Percentiles rank a stretch among this genome's conserved stretches.
Evolutionary conservation across 2,888 invertebrate genomes (phyloP).

Genomic region (Tribolium freemani): DNA sequence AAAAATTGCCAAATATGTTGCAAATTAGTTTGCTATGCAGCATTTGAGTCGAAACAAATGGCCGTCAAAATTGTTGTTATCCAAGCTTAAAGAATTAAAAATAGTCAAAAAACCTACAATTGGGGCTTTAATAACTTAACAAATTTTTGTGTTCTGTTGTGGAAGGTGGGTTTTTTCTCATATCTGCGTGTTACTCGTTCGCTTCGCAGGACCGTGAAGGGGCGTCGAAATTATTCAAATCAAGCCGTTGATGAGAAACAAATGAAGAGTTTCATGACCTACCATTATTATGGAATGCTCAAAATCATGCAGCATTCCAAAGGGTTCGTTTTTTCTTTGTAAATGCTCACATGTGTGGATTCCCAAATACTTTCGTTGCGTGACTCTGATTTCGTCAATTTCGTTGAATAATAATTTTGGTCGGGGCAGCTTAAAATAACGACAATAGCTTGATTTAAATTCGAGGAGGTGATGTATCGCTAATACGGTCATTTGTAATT

Average conservation of each 20-base stretch:
- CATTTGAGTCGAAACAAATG: too few species aligned
- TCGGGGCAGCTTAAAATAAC: not conserved
- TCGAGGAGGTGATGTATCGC: conserved; percentile 58
- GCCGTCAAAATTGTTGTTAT: too few species aligned
- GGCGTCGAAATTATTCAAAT: conserved; percentile 60
- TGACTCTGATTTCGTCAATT: conserved; percentile 43
- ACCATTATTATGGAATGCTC: conserved; percentile 61
- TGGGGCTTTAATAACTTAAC: too few species aligned
- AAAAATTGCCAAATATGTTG: too few species aligned
- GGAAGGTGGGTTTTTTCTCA: not conserved
- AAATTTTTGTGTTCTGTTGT: not conserved
- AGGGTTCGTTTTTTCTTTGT: conserved; percentile 48
- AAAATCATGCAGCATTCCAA: conserved; percentile 59
- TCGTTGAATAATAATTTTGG: conserved; percentile 24
- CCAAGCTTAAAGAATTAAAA: too few species aligned
- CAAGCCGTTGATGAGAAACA: conserved; percentile 62
- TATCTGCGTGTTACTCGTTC: not conserved
- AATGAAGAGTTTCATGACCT: conserved; percentile 61
- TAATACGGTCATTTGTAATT: conserved; percentile 65
- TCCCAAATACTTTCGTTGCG: conserved; percentile 55
- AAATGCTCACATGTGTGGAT: conserved; percentile 39
- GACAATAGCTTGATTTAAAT: conserved; percentile 34
- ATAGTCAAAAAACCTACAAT: too few species aligned
- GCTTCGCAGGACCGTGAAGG: conserved; percentile 27
- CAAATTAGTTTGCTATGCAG: too few species aligned